A percentile compares a stretch with the other conserved stretches of the same genome.
phyloP scores from a whole-genome alignment of 1,140 invertebrate genomes.

The Scaptomyza graminum region DNA sequence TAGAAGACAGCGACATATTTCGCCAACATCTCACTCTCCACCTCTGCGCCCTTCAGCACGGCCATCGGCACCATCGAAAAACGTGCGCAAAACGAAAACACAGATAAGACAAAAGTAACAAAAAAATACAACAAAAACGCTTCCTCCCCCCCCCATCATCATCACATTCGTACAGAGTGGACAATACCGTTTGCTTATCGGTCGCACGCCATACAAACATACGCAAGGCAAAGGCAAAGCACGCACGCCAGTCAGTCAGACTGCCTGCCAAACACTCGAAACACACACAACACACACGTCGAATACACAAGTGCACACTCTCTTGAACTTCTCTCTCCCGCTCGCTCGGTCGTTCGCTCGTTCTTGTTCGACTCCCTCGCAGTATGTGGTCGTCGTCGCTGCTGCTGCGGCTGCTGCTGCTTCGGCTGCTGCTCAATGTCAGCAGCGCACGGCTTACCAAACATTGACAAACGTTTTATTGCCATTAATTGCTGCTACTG shows the following conservation, averaged over 20 bases:
- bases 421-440: constrained; percentile 20
- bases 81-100: constrained; percentile 72
- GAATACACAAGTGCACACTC: neutral
- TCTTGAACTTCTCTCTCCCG: neutral
- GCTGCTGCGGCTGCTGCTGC: neutral
- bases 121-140: constrained; percentile 7
- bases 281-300: neutral
- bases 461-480: constrained; percentile 43
- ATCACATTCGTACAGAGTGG: constrained; percentile 17
- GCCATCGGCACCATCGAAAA: constrained; percentile 50
- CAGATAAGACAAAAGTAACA: constrained; percentile 65
- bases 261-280: too few species aligned
- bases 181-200: constrained; percentile 54
- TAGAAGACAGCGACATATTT: constrained; percentile 45
- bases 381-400: neutral
- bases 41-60: constrained; percentile 5
- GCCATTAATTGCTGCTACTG: constrained; percentile 31
- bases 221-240: constrained; percentile 3
- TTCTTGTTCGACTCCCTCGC: neutral
- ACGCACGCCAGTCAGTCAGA: neutral
- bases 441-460: constrained; percentile 11
- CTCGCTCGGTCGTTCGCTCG: neutral
- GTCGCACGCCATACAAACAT: constrained; percentile 40
- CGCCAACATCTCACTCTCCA: constrained; percentile 36
- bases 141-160: neutral